These are phyloP conservation scores for Phoeniculus purpureus DNA, from an alignment of 2,797 vertebrate species.

Conservation along the genomic window DNA sequence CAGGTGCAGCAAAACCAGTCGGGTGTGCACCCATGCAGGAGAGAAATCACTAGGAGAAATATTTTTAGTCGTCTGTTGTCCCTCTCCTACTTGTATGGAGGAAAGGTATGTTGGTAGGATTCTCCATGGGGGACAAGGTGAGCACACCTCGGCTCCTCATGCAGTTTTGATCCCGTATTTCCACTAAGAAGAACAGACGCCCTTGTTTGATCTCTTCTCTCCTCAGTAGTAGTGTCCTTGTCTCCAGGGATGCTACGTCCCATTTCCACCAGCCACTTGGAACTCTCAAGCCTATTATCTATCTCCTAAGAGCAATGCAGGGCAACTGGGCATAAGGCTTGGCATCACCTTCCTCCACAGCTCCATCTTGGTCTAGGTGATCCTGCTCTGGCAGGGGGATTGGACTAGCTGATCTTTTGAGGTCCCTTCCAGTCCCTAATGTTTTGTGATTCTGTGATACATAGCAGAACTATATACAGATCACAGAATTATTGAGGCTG, in stretches of 20 bases:
- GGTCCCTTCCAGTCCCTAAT: no score
- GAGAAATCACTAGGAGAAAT: neutral
- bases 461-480: slow-evolving; percentile 22
- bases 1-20: neutral
- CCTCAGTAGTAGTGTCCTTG: no score
- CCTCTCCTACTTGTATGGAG: neutral
- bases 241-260: neutral
- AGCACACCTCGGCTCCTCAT: neutral
- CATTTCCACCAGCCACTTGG: neutral
- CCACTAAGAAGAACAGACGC: neutral
- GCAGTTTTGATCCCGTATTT: neutral
- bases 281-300: neutral
- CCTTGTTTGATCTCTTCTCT: neutral
- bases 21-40: neutral
- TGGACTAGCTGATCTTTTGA: no score
- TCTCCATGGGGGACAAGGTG: neutral
- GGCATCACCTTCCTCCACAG: neutral
- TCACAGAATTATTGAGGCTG: neutral
- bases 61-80: neutral
- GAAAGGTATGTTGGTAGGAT: fast-evolving
- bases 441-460: no score
- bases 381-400: no score
- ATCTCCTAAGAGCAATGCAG: neutral
- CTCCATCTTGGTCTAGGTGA: neutral
- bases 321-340: neutral